Conservation (phyloP, 2,888 invertebrate genomes). For the Epirrhoe tristata region DNA sequence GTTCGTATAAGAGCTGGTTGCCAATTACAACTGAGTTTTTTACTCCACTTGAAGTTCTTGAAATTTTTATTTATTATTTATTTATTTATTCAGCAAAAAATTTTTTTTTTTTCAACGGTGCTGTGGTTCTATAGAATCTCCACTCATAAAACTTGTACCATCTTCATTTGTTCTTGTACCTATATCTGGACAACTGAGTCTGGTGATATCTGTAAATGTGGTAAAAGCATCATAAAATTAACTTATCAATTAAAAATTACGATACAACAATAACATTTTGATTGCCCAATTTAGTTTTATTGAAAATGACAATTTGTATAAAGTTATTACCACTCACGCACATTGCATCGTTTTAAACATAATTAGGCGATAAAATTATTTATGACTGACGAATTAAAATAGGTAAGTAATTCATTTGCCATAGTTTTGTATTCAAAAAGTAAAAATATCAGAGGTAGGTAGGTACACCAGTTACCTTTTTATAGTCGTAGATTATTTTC, state of each 20-base stretch:
- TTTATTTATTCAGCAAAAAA: too few relatives aligned
- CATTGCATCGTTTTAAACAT: too few relatives aligned
- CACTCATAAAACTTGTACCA: too few relatives aligned
- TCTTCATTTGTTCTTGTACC: too few relatives aligned
- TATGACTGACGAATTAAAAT: background rate
- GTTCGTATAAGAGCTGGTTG: background rate
- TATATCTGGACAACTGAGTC: background rate
- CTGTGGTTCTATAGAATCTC: too few relatives aligned
- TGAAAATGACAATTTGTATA: background rate
- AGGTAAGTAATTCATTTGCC: background rate
- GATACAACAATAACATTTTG: background rate
- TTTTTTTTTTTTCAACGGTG: too few relatives aligned
- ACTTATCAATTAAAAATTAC: background rate
- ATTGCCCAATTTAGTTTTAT: background rate
- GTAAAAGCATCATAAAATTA: background rate
- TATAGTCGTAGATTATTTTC: too few relatives aligned
- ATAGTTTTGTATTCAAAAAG: background rate
- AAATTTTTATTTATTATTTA: too few relatives aligned
- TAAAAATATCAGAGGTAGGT: too few relatives aligned
- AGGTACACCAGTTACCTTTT: background rate
- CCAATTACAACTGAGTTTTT: too few relatives aligned
- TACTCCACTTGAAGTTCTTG: too few relatives aligned
- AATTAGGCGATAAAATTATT: too few relatives aligned
- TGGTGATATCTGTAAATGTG: background rate
- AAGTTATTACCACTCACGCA: background rate